These are phyloP conservation scores for Cecropterus lyciades DNA, from an alignment of 1,140 invertebrate genomes.

Conservation along the genomic window DNA sequence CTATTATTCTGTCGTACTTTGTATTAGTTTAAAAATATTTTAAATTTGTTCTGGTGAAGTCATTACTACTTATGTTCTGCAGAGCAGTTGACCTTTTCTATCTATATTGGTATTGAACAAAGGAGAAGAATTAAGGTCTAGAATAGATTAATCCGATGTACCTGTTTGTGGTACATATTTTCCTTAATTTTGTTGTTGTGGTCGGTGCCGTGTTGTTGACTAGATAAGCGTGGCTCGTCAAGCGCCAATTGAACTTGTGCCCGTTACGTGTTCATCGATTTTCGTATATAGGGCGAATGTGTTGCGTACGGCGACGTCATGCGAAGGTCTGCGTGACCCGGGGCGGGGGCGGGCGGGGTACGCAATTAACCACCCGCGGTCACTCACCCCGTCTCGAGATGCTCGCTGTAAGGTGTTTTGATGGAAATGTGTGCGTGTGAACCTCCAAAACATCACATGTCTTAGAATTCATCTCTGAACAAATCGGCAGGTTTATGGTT, in stretches of 20 bases:
- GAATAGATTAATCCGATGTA: no score
- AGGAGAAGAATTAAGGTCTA: no score
- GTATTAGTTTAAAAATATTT: no score
- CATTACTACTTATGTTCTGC: no score
- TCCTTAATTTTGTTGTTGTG: neutral
- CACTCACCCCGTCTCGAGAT: conserved; percentile 55
- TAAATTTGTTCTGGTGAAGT: no score
- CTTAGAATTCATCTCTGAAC: neutral
- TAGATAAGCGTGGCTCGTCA: conserved; percentile 18
- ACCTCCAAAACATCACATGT: conserved; percentile 1
- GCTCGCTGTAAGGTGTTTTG: conserved; percentile 23
- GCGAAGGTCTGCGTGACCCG: conserved; percentile 69
- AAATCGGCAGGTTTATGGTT: neutral
- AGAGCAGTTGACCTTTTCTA: no score
- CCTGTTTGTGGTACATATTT: neutral
- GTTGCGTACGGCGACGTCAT: conserved; percentile 55
- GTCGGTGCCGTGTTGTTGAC: conserved; percentile 10
- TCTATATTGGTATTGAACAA: no score
- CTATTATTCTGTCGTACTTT: no score
- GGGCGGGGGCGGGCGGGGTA: conserved; percentile 40
- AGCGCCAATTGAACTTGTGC: conserved; percentile 66
- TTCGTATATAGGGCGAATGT: conserved; percentile 72
- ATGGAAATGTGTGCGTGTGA: conserved; percentile 10
- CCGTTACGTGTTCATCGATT: conserved; percentile 66
- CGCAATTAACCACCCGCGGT: conserved; percentile 73